These are phyloP conservation scores for human (Homo sapiens) DNA, from an alignment of 2,113 vertebrate genomes.

Conservation along the genomic window GRCh38 chr15:33240001-33240500, in stretches of 20 bases:
- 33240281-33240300: neutral
- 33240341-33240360: neutral
- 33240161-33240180: neutral
- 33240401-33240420: neutral
- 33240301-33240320: neutral
- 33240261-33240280: neutral
- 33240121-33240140: neutral
- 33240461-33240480: neutral
- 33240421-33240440: neutral
- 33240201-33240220: neutral
- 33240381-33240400: neutral
- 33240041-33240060: neutral
- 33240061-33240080: neutral
- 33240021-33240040: neutral
- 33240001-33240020: neutral
- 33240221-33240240: neutral
- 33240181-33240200: neutral
- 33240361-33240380: neutral
- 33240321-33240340: neutral
- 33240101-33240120: neutral
- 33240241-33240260: neutral
- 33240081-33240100: neutral
- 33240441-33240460: neutral
- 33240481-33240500: too few species aligned
- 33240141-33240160: neutral